Percentiles rank a stretch among this genome's conserved stretches.
phyloP scores from a whole-genome alignment of 2,113 vertebrate genomes.

The Rattus norvegicus region GRCr8 NC_086020.1:220179001-220179500 shows the following conservation, averaged over 20 bases:
- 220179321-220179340: constrained; percentile 65
- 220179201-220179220: not conserved
- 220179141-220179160: not conserved
- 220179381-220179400: constrained; percentile 35
- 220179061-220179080: not conserved
- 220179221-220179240: constrained; percentile 34
- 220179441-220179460: not conserved
- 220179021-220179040: not conserved
- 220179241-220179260: not conserved
- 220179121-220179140: not conserved
- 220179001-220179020: not conserved
- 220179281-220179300: constrained; percentile 58
- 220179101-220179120: not conserved
- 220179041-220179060: constrained; percentile 16
- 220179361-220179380: constrained; percentile 48
- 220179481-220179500: constrained; percentile 55
- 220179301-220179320: constrained; percentile 23
- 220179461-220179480: constrained; percentile 66
- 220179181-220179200: constrained; percentile 7
- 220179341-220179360: constrained; percentile 71
- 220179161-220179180: not conserved
- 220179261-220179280: constrained; percentile 23
- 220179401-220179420: constrained; percentile 63
- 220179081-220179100: not conserved
- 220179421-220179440: constrained; percentile 32